phyloP scores from a whole-genome alignment of 2,888 invertebrate genomes.

The Epistrophella euchroma region DNA sequence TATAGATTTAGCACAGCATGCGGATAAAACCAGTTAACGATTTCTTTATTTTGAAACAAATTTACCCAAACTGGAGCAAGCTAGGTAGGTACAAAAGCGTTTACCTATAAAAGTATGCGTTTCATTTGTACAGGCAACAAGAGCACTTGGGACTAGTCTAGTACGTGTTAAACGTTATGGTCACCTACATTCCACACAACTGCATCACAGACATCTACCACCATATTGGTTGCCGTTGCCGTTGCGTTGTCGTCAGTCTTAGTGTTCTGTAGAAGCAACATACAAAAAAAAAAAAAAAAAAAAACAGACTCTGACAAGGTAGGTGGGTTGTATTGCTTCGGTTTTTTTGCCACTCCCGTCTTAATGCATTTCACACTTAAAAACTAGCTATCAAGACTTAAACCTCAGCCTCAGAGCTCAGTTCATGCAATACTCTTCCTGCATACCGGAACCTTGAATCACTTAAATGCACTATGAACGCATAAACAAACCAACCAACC shows the following conservation, averaged over 20 bases:
- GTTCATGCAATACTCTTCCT: slow-evolving; percentile 82
- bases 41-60: slow-evolving; percentile 51
- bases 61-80: slow-evolving; percentile 50
- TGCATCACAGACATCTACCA: slow-evolving; percentile 33
- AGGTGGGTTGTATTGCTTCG: slow-evolving; percentile 79
- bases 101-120: slow-evolving; percentile 24
- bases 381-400: slow-evolving; percentile 30
- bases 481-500: slow-evolving; percentile 18
- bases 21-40: slow-evolving; percentile 41
- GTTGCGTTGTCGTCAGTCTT: not conserved
- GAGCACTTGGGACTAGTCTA: slow-evolving; percentile 4
- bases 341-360: slow-evolving; percentile 55
- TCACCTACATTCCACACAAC: slow-evolving; percentile 68
- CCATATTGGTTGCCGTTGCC: no score
- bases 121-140: slow-evolving; percentile 4
- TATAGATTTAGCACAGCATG: not conserved
- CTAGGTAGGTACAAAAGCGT: not conserved
- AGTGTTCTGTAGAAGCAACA: not conserved
- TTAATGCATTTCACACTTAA: slow-evolving; percentile 67
- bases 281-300: not conserved
- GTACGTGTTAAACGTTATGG: slow-evolving; percentile 33
- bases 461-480: slow-evolving; percentile 76
- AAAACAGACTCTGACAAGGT: slow-evolving; percentile 81
- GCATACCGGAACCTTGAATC: slow-evolving; percentile 84
- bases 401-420: slow-evolving; percentile 8